Conservation (phyloP, 2,888 invertebrate species). For the Cryptus viduatorius region DNA sequence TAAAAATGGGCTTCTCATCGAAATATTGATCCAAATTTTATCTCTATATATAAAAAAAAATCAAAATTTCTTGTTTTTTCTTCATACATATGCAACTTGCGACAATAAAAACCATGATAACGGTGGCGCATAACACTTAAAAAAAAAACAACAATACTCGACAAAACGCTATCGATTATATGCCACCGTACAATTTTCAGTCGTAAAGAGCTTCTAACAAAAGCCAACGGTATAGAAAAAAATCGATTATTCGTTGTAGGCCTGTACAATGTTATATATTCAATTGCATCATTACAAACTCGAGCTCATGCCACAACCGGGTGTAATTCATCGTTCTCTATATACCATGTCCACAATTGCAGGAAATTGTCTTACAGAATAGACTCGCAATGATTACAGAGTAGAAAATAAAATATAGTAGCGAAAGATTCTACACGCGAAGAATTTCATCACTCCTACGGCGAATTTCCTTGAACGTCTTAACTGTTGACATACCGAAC, state of each 20-base stretch:
- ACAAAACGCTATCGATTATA: neutral
- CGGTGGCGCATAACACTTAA: neutral
- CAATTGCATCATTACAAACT: neutral
- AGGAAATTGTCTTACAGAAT: conserved; percentile 25
- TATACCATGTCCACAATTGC: neutral
- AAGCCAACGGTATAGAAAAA: neutral
- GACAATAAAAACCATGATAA: neutral
- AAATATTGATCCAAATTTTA: too few relatives aligned
- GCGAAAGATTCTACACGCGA: neutral
- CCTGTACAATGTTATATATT: neutral
- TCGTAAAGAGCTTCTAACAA: neutral
- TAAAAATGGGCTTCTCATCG: too few relatives aligned
- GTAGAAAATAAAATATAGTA: neutral
- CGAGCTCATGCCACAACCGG: neutral
- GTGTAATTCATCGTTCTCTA: neutral
- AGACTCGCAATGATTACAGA: conserved; percentile 2
- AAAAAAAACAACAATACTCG: neutral
- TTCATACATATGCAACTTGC: too few relatives aligned
- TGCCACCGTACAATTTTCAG: neutral
- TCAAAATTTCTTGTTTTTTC: too few relatives aligned
- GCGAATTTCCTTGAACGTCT: conserved; percentile 23
- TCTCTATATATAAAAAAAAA: too few relatives aligned
- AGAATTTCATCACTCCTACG: neutral
- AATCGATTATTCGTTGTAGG: conserved; percentile 4
- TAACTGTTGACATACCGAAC: neutral